A percentile compares a stretch with the other conserved stretches of the same genome.
These are phyloP conservation scores for Drosophila cracens DNA, from an alignment of 2,888 invertebrate genomes.

Conservation along the genomic window DNA sequence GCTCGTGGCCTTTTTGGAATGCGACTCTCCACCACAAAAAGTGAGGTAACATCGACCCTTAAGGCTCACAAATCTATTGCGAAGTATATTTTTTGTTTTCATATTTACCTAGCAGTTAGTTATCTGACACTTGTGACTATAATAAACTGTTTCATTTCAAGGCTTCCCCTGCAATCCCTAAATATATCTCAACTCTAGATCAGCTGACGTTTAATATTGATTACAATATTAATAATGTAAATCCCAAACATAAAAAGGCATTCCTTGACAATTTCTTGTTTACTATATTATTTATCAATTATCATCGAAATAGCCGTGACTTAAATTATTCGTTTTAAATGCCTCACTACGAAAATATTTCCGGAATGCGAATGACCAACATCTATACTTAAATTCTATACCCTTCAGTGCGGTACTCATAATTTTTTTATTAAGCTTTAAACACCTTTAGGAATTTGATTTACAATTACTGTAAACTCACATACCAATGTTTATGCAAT, in stretches of 20 bases:
- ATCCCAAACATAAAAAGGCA: conserved; percentile 19
- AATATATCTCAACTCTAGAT: conserved; percentile 13
- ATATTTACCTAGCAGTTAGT: conserved; percentile 32
- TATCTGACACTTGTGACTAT: conserved; percentile 10
- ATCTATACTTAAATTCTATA: neutral
- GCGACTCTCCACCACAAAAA: conserved; percentile 11
- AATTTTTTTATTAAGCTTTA: neutral
- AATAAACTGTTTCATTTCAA: conserved; percentile 20
- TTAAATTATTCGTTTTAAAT: conserved; percentile 36
- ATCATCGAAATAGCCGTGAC: conserved; percentile 39
- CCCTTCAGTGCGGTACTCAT: conserved; percentile 4
- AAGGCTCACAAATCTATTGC: conserved; percentile 42
- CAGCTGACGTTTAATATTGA: conserved; percentile 39
- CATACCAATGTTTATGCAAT: neutral
- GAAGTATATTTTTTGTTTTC: conserved; percentile 26
- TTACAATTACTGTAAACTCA: neutral
- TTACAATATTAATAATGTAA: conserved; percentile 34
- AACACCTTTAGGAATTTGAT: neutral
- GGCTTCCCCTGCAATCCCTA: conserved; percentile 7
- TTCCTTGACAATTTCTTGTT: conserved; percentile 43
- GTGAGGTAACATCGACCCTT: conserved; percentile 47
- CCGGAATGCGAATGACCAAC: conserved; percentile 39
- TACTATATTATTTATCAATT: conserved; percentile 42
- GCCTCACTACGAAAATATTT: conserved; percentile 45
- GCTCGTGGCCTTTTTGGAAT: neutral